Conservation (phyloP, 2,888 invertebrate genomes). For the Pammene fasciana region DNA sequence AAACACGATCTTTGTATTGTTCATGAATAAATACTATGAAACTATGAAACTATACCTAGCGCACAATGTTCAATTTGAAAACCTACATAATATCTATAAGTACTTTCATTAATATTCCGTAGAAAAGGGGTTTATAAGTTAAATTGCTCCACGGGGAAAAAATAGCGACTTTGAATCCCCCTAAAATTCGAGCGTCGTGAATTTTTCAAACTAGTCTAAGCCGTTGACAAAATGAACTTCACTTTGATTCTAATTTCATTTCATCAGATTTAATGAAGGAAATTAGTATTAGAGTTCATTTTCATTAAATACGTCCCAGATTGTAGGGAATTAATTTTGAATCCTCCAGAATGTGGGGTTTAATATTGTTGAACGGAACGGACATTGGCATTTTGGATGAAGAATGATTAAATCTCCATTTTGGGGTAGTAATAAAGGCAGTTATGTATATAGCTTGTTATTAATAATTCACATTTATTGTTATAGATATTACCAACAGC, state of each 20-base stretch:
- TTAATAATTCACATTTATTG: too few relatives aligned
- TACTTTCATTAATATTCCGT: not conserved
- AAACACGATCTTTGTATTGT: too few relatives aligned
- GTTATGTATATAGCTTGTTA: too few relatives aligned
- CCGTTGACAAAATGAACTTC: conserved; percentile 14
- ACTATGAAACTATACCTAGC: too few relatives aligned
- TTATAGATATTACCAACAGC: too few relatives aligned
- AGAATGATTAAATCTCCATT: too few relatives aligned
- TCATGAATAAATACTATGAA: too few relatives aligned
- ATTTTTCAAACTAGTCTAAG: conserved; percentile 27
- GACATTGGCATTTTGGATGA: not conserved
- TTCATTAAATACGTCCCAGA: conserved; percentile 18
- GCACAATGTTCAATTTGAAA: not conserved
- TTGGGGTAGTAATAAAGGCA: too few relatives aligned
- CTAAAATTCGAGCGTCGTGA: conserved; percentile 12
- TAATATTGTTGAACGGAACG: not conserved
- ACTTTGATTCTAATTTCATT: conserved; percentile 24
- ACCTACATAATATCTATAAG: not conserved
- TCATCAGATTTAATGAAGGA: conserved; percentile 33
- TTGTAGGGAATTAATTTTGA: conserved; percentile 20
- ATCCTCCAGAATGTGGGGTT: not conserved
- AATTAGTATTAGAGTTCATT: conserved; percentile 33
- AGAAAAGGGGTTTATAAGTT: not conserved
- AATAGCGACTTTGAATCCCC: conserved; percentile 7
- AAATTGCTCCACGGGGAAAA: conserved; percentile 10